phyloP scores from a whole-genome alignment of 1,140 invertebrate species.

The Neodiprion lecontei region DNA sequence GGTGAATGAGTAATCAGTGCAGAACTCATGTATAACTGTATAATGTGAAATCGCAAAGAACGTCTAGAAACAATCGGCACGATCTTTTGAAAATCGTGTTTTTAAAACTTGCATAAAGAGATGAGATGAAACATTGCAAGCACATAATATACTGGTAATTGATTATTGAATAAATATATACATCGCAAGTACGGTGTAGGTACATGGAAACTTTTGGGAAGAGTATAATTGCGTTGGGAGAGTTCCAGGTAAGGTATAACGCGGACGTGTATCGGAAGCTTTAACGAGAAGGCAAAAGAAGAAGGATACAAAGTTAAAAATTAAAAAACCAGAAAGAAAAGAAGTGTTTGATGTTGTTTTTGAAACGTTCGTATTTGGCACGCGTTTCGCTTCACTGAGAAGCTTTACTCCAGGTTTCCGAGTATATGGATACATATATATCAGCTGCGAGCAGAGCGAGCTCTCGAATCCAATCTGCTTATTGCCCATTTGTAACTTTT shows the following conservation, averaged over 20 bases:
- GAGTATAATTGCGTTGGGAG: background rate
- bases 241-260: background rate
- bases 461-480: conserved; percentile 43
- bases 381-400: conserved; percentile 23
- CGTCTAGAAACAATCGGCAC: too few relatives aligned
- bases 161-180: too few relatives aligned
- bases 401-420: background rate
- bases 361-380: conserved; percentile 41
- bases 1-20: too few relatives aligned
- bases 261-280: background rate
- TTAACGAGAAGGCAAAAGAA: background rate
- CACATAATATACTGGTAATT: too few relatives aligned
- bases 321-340: background rate
- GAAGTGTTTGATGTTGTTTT: conserved; percentile 19
- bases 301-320: background rate
- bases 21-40: too few relatives aligned
- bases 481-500: conserved; percentile 44
- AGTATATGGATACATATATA: too few relatives aligned
- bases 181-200: too few relatives aligned
- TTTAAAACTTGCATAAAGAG: too few relatives aligned
- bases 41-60: too few relatives aligned
- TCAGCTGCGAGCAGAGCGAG: too few relatives aligned
- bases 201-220: background rate
- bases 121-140: too few relatives aligned
- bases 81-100: too few relatives aligned